phyloP scores from a whole-genome alignment of 2,797 vertebrate genomes.

The Gouania willdenowi region DNA sequence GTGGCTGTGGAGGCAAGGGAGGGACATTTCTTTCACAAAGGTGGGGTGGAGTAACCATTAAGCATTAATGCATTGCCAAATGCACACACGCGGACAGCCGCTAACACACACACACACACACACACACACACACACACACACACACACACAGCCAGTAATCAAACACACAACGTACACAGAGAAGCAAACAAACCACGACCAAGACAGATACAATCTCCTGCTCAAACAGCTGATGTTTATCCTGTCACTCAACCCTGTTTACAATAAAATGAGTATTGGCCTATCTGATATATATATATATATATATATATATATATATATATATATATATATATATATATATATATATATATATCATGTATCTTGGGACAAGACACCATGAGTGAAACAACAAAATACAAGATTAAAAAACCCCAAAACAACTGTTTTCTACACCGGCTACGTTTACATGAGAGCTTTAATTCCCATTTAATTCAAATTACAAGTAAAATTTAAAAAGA shows the following conservation, averaged over 20 bases:
- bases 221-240: conserved; percentile 58
- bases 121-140: conserved; percentile 46
- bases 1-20: conserved; percentile 26
- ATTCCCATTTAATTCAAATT: too few relatives aligned
- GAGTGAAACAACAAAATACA: neutral
- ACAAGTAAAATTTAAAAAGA: too few relatives aligned
- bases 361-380: neutral
- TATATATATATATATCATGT: too few relatives aligned
- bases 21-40: conserved; percentile 60
- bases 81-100: conserved; percentile 46
- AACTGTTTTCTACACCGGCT: too few relatives aligned
- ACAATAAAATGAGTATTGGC: conserved; percentile 40
- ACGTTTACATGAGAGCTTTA: too few relatives aligned
- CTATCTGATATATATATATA: conserved; percentile 7
- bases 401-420: neutral
- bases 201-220: conserved; percentile 55
- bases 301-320: too few relatives aligned
- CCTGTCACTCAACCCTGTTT: conserved; percentile 51
- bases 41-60: conserved; percentile 66
- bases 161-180: conserved; percentile 48
- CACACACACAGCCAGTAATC: conserved; percentile 53
- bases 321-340: too few relatives aligned
- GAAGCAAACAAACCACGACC: conserved; percentile 51
- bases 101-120: conserved; percentile 52
- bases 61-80: conserved; percentile 66